Conservation (phyloP, 2,888 invertebrate genomes). For the Monoplex corrugatus region DNA sequence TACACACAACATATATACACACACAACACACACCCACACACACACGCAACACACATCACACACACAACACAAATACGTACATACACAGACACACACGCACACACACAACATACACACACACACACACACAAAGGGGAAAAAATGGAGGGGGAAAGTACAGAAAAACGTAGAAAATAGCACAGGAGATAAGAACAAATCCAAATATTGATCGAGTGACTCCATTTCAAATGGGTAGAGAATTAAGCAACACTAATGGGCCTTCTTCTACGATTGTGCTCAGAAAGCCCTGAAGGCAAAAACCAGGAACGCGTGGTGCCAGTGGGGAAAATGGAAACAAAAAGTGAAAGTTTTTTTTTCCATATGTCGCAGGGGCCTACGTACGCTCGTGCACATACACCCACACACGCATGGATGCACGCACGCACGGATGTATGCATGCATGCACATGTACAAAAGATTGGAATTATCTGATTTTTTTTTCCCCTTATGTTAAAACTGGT, state of each 20-base stretch:
- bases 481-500: too few species aligned
- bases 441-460: background rate
- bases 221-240: background rate
- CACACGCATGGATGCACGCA: constrained; percentile 15
- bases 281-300: background rate
- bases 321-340: background rate
- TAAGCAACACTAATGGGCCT: too few species aligned
- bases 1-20: background rate
- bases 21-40: background rate
- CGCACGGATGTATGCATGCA: background rate
- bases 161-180: background rate
- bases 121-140: background rate
- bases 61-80: background rate
- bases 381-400: background rate
- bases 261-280: background rate
- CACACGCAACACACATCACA: background rate
- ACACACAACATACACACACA: background rate
- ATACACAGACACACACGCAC: background rate
- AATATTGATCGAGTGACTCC: background rate
- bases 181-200: background rate
- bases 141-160: background rate
- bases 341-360: background rate
- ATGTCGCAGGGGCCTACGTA: background rate
- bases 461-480: too few species aligned
- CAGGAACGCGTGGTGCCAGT: background rate